Percentiles rank a stretch among this genome's conserved stretches.
Evolutionary conservation across 2,888 invertebrate species (phyloP).

Genomic region (Leptogaster cylindrica): DNA sequence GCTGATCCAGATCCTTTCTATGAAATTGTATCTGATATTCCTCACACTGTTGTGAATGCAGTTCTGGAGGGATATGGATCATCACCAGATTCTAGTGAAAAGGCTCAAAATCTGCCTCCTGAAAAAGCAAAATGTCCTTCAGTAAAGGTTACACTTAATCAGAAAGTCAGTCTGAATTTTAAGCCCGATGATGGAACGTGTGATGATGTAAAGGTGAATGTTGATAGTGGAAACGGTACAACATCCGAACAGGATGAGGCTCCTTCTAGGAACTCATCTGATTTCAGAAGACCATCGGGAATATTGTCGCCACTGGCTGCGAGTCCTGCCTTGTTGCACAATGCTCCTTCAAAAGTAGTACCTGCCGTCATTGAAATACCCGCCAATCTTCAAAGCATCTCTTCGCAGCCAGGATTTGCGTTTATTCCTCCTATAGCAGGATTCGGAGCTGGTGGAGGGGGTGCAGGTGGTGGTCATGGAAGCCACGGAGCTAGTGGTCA

Average conservation of each 20-base stretch:
- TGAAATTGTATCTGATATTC: constrained; percentile 11
- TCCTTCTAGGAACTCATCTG: not conserved
- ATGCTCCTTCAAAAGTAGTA: not conserved
- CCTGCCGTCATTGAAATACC: constrained; percentile 4
- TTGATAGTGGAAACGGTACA: constrained; percentile 6
- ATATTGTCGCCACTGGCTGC: not conserved
- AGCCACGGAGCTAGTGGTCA: not conserved
- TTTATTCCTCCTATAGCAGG: not conserved
- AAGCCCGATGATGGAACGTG: constrained; percentile 39
- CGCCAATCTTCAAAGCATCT: not conserved
- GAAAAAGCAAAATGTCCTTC: constrained; percentile 35
- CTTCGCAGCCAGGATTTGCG: not conserved
- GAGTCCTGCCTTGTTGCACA: constrained; percentile 1
- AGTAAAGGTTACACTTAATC: constrained; percentile 41
- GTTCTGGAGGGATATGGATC: constrained; percentile 1
- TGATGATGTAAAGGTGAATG: constrained; percentile 39
- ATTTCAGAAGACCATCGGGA: not conserved
- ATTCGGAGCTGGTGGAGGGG: constrained; percentile 5
- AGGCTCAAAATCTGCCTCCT: not conserved
- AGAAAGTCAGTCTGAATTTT: constrained; percentile 44
- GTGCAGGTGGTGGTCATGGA: constrained; percentile 5
- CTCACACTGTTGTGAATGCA: not conserved
- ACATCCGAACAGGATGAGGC: not conserved
- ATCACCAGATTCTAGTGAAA: not conserved
- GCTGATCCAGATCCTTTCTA: constrained; percentile 47